Conservation (phyloP, 2,113 vertebrate genomes). For the Burhinus oedicnemus region DNA sequence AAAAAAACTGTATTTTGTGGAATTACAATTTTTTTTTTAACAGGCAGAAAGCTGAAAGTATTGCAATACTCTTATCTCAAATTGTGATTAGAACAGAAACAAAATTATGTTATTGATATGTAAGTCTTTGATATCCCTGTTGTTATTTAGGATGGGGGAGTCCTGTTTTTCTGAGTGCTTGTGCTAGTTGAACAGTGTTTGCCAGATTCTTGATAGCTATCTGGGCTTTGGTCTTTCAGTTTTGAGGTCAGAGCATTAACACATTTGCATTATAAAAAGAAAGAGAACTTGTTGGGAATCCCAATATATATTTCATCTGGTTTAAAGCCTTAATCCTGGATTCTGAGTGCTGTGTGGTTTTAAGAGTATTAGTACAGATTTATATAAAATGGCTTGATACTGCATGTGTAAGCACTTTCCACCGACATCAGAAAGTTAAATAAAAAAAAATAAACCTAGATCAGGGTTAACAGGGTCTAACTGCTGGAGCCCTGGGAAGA, state of each 20-base stretch:
- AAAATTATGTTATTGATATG: background rate
- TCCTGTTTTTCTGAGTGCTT: background rate
- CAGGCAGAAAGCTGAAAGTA: background rate
- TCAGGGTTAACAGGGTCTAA: constrained; percentile 21
- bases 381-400: constrained; percentile 55
- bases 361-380: constrained; percentile 55
- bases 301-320: constrained; percentile 60
- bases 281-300: constrained; percentile 59
- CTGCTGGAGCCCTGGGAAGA: background rate
- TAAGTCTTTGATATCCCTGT: background rate
- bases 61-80: background rate
- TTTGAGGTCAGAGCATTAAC: constrained; percentile 35
- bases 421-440: constrained; percentile 47
- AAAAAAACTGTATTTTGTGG: background rate
- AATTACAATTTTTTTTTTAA: background rate
- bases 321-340: constrained; percentile 56
- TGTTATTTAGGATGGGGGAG: background rate
- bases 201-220: background rate
- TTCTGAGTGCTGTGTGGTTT: constrained; percentile 42
- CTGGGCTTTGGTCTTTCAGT: constrained; percentile 22
- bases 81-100: background rate
- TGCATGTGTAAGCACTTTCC: constrained; percentile 37
- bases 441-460: constrained; percentile 14
- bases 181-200: background rate
- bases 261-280: constrained; percentile 62